A percentile compares a stretch with the other conserved stretches of the same genome.
Evolutionary conservation across 2,888 invertebrate genomes (phyloP).

Genomic region (Sinhomidia bicolor): DNA sequence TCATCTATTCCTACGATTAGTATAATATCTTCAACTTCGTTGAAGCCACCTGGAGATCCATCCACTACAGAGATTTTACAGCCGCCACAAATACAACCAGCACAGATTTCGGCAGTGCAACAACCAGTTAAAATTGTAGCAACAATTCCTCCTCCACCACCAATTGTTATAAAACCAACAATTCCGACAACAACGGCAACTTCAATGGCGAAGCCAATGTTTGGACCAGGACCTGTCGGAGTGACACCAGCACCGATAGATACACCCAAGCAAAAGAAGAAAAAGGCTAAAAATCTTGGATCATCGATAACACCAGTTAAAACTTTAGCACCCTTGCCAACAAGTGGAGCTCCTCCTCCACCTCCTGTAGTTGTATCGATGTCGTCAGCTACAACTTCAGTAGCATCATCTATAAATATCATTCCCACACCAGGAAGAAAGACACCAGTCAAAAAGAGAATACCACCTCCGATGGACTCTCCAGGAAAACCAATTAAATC

Average conservation of each 20-base stretch:
- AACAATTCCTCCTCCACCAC: constrained; percentile 36
- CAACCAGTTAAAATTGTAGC: constrained; percentile 47
- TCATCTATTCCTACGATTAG: constrained; percentile 47
- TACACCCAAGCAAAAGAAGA: constrained; percentile 56
- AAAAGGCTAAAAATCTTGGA: constrained; percentile 12
- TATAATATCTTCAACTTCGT: constrained; percentile 38
- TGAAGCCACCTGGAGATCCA: not conserved
- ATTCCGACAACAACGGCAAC: not conserved
- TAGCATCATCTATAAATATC: not conserved
- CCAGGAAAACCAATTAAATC: constrained; percentile 50
- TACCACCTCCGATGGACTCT: constrained; percentile 67
- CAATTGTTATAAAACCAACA: not conserved
- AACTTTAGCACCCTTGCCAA: constrained; percentile 52
- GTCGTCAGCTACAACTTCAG: not conserved
- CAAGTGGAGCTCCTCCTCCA: constrained; percentile 64
- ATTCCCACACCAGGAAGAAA: constrained; percentile 66
- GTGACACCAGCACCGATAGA: not conserved
- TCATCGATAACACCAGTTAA: constrained; percentile 46
- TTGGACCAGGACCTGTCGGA: constrained; percentile 30
- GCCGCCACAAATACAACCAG: not conserved
- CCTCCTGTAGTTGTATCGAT: constrained; percentile 55
- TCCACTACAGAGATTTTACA: not conserved
- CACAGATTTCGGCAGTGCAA: not conserved
- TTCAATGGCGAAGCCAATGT: constrained; percentile 9
- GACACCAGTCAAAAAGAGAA: constrained; percentile 68